Evolutionary conservation across 1,140 invertebrate genomes (phyloP).

Genomic region (Sycophila sp.): DNA sequence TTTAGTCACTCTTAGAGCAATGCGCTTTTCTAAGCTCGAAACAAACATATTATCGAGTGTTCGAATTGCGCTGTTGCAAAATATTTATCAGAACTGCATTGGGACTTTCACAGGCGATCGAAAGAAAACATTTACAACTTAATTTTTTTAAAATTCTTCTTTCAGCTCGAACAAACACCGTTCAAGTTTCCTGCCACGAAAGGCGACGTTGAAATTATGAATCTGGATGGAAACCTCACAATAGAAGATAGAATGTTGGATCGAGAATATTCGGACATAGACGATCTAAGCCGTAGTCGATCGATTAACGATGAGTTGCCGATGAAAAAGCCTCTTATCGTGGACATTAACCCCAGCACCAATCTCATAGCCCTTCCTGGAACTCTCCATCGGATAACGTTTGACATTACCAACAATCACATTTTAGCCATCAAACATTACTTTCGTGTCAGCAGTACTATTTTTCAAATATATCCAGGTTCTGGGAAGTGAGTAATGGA

Average conservation of each 20-base stretch:
- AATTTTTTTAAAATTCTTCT: background rate
- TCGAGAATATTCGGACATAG: constrained; percentile 5
- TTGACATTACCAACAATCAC: constrained; percentile 52
- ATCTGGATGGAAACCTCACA: background rate
- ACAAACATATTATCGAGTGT: background rate
- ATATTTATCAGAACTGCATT: background rate
- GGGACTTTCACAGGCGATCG: background rate
- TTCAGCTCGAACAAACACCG: background rate
- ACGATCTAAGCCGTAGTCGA: constrained; percentile 32
- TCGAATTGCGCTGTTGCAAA: background rate
- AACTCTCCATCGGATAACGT: constrained; percentile 42
- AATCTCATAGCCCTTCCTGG: constrained; percentile 48
- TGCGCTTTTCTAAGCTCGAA: too few species aligned
- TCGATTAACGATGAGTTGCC: constrained; percentile 9
- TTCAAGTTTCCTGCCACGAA: background rate
- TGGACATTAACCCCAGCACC: constrained; percentile 50
- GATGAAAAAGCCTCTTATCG: constrained; percentile 37
- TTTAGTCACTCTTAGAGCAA: too few species aligned
- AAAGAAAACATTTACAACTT: background rate
- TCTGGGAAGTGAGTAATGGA: too few species aligned
- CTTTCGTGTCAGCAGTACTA: constrained; percentile 40
- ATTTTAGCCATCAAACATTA: constrained; percentile 41
- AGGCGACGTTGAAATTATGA: background rate
- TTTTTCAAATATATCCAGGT: too few species aligned
- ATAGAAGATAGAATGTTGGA: constrained; percentile 11